Percentiles rank a stretch among this genome's conserved stretches.
phyloP scores from a whole-genome alignment of 1,140 invertebrate species.

The Thalassaphorura encarpata region DNA sequence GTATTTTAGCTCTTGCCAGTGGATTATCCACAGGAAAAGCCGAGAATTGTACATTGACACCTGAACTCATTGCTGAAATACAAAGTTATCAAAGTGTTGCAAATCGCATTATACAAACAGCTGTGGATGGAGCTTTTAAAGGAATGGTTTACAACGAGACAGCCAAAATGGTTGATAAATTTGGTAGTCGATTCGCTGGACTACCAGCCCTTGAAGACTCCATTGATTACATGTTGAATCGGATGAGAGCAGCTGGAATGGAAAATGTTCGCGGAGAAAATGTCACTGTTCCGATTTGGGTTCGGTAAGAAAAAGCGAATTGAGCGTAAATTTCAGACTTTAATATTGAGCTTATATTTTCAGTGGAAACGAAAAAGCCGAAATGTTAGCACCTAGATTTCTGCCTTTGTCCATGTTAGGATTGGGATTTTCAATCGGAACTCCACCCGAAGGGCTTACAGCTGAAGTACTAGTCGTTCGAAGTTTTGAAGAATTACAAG shows the following conservation, averaged over 20 bases:
- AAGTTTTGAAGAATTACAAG: conserved; percentile 39
- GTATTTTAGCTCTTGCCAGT: no score
- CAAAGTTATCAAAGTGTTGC: conserved; percentile 2
- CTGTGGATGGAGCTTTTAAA: no score
- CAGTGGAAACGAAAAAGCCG: conserved; percentile 38
- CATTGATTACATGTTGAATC: conserved; percentile 4
- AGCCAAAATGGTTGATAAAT: conserved; percentile 3
- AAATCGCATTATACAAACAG: neutral
- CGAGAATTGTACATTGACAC: no score
- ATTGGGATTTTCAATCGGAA: conserved; percentile 39
- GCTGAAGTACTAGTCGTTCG: conserved; percentile 38
- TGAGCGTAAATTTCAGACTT: neutral
- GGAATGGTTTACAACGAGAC: conserved; percentile 6
- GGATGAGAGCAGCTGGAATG: neutral
- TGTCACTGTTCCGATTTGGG: neutral
- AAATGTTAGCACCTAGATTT: conserved; percentile 35
- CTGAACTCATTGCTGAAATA: conserved; percentile 1
- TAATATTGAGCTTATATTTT: neutral
- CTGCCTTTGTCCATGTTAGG: conserved; percentile 38
- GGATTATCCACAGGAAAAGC: no score
- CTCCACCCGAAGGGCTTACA: conserved; percentile 36
- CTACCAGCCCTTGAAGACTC: neutral
- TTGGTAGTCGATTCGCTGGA: neutral
- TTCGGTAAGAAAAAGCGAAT: neutral
- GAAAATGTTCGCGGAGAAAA: neutral